Evolutionary conservation across 1,140 invertebrate species (phyloP), one percentile per base, ranked within the genome.

Genomic region (Lethocerus indicus): DNA sequence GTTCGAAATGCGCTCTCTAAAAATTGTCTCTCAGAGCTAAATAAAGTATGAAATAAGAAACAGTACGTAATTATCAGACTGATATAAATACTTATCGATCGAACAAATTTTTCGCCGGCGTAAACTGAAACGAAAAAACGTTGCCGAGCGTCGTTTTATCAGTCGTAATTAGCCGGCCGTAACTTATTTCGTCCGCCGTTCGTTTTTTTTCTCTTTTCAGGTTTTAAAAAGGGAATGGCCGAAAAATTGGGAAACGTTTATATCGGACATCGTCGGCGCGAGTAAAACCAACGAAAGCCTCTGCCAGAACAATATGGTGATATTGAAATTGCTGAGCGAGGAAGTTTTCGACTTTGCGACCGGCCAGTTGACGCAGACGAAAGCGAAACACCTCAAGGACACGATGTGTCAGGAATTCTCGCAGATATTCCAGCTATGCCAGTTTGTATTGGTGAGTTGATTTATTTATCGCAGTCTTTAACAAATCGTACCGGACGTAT

Each of bases 401-500:
- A 92, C 91, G n/a, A 98, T 99, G 93, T 99, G 96, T 71, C 84
- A 81, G 42, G 92, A 99, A 66, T 99, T 99, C 68, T 90, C 90
- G 54, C 88, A 94, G 64, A 94, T 99, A 56, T 98, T 98, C 67
- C 83, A 89, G 58, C 74, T 99, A 5, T 98, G 95, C 70, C 88
- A 95, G 63, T 95, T 89, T 75, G 93, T 99, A 18, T 76, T 98
- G 74, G 76, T 76, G 63, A 66, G 65, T 63, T 39, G 18, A 39
- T 20, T n/a, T 39, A n/a, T n/a, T n/a, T n/a, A n/a, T n/a, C n/a
- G n/a, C n/a, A n/a, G n/a, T n/a, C n/a, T n/a, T n/a, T n/a, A n/a
- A n/a, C n/a, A n/a, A n/a, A n/a, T n/a, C n/a, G n/a, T n/a, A n/a
- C n/a, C n/a, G n/a, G n/a, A n/a, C n/a, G n/a, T n/a, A n/a, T n/a